These are phyloP conservation scores for Dicranocentrus wangi DNA, from an alignment of 2,888 invertebrate species.

Conservation along the genomic window DNA sequence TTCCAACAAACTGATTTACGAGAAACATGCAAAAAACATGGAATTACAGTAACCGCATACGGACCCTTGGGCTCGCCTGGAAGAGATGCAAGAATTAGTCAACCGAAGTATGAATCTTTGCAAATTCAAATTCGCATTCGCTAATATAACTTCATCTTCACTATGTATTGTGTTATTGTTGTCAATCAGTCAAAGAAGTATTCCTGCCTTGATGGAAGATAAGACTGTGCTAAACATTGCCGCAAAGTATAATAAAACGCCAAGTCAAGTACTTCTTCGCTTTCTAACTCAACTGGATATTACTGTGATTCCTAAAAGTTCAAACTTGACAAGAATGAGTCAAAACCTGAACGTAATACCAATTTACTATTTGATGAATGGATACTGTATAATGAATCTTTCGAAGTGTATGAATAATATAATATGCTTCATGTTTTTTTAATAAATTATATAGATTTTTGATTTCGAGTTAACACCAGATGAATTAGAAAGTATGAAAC, in stretches of 20 bases:
- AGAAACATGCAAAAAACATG: slow-evolving; percentile 79
- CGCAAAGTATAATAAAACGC: slow-evolving; percentile 79
- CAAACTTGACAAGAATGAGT: slow-evolving; percentile 81
- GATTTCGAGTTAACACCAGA: slow-evolving; percentile 81
- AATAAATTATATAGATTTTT: slow-evolving; percentile 79
- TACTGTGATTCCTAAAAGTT: slow-evolving; percentile 89
- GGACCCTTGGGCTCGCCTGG: slow-evolving; percentile 86
- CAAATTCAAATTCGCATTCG: neutral
- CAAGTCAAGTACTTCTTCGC: slow-evolving; percentile 85
- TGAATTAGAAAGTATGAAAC: slow-evolving; percentile 80
- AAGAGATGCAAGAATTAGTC: slow-evolving; percentile 74
- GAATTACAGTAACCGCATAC: slow-evolving; percentile 85
- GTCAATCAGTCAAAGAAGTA: neutral
- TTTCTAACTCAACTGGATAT: slow-evolving; percentile 84
- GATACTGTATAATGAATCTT: neutral
- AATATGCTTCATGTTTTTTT: slow-evolving; percentile 12
- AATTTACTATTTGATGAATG: neutral
- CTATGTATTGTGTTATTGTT: neutral
- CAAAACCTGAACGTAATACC: slow-evolving; percentile 83
- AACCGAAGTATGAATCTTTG: neutral
- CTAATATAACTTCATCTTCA: neutral
- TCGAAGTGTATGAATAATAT: neutral
- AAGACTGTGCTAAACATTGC: slow-evolving; percentile 74
- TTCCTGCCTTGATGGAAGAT: slow-evolving; percentile 73
- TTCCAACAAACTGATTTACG: slow-evolving; percentile 82